Base-by-base conservation (phyloP, 1,140 invertebrate genomes). In the Drosophila persimilis region DNA sequence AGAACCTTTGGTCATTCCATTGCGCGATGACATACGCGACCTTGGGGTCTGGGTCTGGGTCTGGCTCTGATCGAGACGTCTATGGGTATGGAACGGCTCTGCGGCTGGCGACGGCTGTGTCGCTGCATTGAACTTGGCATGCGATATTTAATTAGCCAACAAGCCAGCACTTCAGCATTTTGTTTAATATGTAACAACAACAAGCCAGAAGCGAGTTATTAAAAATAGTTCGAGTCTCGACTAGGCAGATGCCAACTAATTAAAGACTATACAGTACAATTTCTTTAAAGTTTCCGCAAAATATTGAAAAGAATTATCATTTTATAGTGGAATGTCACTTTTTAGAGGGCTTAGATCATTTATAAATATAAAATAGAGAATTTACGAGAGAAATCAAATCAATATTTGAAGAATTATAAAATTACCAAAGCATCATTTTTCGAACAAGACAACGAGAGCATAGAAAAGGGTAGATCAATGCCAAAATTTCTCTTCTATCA, bases 91-190 rank as follows among this genome's bases (percentile, higher is more conserved):
- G 57, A 13, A 45, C 13, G 47, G 22, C 26, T 43, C 43, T 52
- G 39, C 13, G 46, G 47, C 11, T 39, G 41, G 52, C 35, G 11
- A 39, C 58, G 70, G 53, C 29, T 73, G 53, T 50, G 52, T 53
- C 61, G 47, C 59, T 78, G 78, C 73, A 73, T 81, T 81, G 67
- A 83, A 84, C 80, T 83, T 83, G 71, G 60, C 75, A 62, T 84
- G 70, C 74, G 56, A 70, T 80, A 55, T 77, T 76, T 80, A 72
- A 74, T 74, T 74, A 74, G 71, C 71, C 31, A 13, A 39, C 39
- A 46, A 17, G n/a, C 46, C 46, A 46, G 43, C 46, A 29, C 60
- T 13, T 35, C 53, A 53, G 61, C 54, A 44, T 58, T 57, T 73
- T 24, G 24, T 62, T 72, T 52, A 62, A 57, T 52, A 73, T 58